A percentile compares a stretch with the other conserved stretches of the same genome.
Evolutionary conservation across 2,888 invertebrate genomes (phyloP).

Genomic region (Drosophila percnosoma): DNA sequence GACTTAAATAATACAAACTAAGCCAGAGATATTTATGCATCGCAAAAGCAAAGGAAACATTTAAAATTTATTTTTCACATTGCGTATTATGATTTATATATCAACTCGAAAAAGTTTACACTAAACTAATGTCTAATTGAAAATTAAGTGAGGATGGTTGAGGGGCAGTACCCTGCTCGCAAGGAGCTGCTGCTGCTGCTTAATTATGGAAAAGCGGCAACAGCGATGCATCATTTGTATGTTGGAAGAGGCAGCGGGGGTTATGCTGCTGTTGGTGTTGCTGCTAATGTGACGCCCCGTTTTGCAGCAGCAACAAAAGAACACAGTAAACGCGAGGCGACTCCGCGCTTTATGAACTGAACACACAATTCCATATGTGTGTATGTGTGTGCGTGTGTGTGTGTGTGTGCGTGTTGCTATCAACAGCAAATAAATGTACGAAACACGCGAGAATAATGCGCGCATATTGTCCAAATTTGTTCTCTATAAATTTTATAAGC

Average conservation of each 20-base stretch:
- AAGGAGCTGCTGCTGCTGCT: slow-evolving; percentile 21
- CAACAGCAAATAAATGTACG: slow-evolving; percentile 55
- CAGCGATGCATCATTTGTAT: slow-evolving; percentile 54
- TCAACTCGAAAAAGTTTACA: neutral
- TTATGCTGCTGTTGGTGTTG: slow-evolving; percentile 9
- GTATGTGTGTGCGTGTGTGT: neutral
- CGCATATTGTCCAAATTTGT: slow-evolving; percentile 82
- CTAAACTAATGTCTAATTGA: slow-evolving; percentile 35
- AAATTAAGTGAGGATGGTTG: slow-evolving; percentile 24
- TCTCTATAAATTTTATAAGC: slow-evolving; percentile 81
- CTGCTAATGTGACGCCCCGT: slow-evolving; percentile 30
- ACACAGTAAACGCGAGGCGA: slow-evolving; percentile 29
- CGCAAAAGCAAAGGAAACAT: neutral
- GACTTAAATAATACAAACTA: neutral
- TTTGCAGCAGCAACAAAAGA: slow-evolving; percentile 4
- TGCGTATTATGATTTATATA: slow-evolving; percentile 4
- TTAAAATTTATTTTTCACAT: slow-evolving; percentile 3
- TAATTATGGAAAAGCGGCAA: slow-evolving; percentile 49
- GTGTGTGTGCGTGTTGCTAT: slow-evolving; percentile 36
- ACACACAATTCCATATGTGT: slow-evolving; percentile 11
- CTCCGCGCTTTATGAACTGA: slow-evolving; percentile 41
- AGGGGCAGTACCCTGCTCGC: neutral
- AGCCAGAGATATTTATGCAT: neutral
- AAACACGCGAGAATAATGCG: slow-evolving; percentile 74
- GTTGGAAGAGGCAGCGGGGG: slow-evolving; percentile 11